Conservation (phyloP, 2,888 invertebrate species). For the Tolmerus cingulatus region DNA sequence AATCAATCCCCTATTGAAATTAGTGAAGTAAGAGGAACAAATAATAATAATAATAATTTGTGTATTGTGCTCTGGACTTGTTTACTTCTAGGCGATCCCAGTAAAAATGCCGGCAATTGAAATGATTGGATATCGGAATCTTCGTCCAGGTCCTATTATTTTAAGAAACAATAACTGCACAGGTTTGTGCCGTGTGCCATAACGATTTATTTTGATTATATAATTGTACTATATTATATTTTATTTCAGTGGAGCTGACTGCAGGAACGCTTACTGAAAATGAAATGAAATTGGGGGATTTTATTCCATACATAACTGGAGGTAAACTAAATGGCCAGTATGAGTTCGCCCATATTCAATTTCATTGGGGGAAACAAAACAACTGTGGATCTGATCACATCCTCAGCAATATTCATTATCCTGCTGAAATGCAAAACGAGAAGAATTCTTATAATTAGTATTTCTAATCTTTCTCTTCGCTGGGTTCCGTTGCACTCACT, state of each 20-base stretch:
- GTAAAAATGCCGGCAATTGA: constrained; percentile 74
- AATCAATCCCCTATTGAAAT: constrained; percentile 73
- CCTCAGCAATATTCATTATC: constrained; percentile 76
- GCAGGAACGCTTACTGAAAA: not conserved
- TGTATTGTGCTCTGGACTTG: not conserved
- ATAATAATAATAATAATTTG: not conserved
- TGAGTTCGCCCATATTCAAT: constrained; percentile 76
- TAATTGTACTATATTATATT: no score
- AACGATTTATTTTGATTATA: no score
- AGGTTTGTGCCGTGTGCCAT: constrained; percentile 53
- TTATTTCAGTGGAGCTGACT: not conserved
- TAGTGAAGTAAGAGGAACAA: not conserved
- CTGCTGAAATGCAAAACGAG: constrained; percentile 88
- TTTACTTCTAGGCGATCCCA: not conserved
- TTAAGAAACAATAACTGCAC: constrained; percentile 77
- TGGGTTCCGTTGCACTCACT: not conserved
- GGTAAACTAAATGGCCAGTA: constrained; percentile 74
- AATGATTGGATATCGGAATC: constrained; percentile 75
- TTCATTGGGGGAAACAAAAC: constrained; percentile 80
- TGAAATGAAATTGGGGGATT: constrained; percentile 52
- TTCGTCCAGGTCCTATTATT: constrained; percentile 69
- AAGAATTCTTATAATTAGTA: no score
- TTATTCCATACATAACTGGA: constrained; percentile 60
- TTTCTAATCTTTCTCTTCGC: no score
- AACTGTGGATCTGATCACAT: constrained; percentile 80